Evolutionary conservation across 2,888 invertebrate species (phyloP), one percentile per base, ranked within the genome.

Genomic region (Atethmia centrago): DNA sequence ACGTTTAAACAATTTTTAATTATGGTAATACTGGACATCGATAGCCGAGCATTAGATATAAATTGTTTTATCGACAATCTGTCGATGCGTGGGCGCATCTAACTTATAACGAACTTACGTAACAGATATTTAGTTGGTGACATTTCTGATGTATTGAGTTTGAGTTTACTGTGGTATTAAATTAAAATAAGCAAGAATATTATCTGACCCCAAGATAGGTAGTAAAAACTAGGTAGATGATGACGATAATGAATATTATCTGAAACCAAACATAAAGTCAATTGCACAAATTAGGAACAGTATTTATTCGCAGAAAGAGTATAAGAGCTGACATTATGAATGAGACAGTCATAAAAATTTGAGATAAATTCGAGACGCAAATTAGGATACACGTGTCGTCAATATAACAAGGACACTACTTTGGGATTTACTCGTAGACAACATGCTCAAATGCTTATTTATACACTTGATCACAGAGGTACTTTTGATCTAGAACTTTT

Each of bases 31-130:
- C 74, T 77, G 76, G 77, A 71, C 68, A 76, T 86, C 66, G 84
- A 86, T 73, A 80, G 66, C 49, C 70, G 72, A 87, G 80, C 70
- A 70, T 74, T 53, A 71, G 66, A 81, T 75, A 81, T 90, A 90
- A 91, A 90, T 91, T 82, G 84, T 88, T 89, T 85, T 86, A 89
- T 90, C 89, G 87, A 83, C 79, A 73, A 72, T 78, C 83, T 69
- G 73, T 76, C 59, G 69, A 53, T 58, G 84, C 79, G 88, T 89
- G 77, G 90, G 90, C 77, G 87, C 78, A 36, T 59, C 63, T n/a
- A 63, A 80, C 53, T 80, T 64, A 83, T 79, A 71, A 69, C 67
- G 36, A 58, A 63, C 74, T 87, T 84, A 79, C 83, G 75, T 84
- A 87, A 86, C 70, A 77, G 61, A 81, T 77, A 85, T 85, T 79